Evolutionary conservation across 2,797 vertebrate species (phyloP).

Genomic region (Parambassis ranga): DNA sequence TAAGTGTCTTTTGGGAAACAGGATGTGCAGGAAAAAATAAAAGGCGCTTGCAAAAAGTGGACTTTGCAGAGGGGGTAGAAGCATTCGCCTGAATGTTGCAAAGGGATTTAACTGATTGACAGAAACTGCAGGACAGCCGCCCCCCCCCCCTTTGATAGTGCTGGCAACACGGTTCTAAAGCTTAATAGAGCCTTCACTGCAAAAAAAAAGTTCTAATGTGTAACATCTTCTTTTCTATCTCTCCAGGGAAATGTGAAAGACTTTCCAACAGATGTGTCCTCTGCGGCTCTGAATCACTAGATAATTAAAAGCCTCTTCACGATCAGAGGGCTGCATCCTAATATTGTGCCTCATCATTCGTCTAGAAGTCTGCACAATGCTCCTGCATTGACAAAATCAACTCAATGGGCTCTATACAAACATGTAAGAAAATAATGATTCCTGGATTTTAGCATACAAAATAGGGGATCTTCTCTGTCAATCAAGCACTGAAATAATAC

Average conservation of each 20-base stretch:
- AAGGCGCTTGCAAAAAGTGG: constrained; percentile 49
- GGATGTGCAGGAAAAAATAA: constrained; percentile 55
- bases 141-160: constrained; percentile 44
- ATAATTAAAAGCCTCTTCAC: constrained; percentile 76
- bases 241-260: constrained; percentile 63
- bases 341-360: constrained; percentile 46
- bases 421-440: constrained; percentile 27
- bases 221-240: constrained; percentile 49
- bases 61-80: constrained; percentile 41
- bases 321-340: constrained; percentile 59
- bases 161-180: constrained; percentile 38
- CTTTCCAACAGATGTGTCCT: constrained; percentile 74
- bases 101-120: constrained; percentile 71
- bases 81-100: constrained; percentile 47
- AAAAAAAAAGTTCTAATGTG: constrained; percentile 54
- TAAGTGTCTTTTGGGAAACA: constrained; percentile 61
- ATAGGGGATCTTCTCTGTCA: constrained; percentile 21
- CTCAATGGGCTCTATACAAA: constrained; percentile 39
- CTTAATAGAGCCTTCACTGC: constrained; percentile 58
- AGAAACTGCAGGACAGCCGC: constrained; percentile 57
- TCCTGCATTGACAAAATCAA: constrained; percentile 28
- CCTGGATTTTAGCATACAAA: constrained; percentile 27
- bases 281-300: constrained; percentile 63
- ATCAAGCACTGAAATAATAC: constrained; percentile 13
- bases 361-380: constrained; percentile 48